Evolutionary conservation across 1,140 invertebrate genomes (phyloP), one percentile per base, ranked within the genome.

Genomic region (Drosophila serrata): DNA sequence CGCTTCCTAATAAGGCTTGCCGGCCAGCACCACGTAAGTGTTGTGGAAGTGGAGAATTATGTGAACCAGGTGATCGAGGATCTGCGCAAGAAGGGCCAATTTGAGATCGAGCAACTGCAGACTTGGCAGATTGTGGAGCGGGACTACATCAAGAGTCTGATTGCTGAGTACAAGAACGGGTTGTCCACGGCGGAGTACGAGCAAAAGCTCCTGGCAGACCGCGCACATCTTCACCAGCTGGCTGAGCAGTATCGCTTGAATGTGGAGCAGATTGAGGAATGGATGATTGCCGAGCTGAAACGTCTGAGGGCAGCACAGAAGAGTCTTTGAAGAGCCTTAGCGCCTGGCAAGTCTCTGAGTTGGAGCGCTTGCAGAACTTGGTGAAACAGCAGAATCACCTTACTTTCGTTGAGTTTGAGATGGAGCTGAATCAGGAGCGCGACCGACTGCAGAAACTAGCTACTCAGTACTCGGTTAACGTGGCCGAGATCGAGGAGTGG

Each of bases 251-350:
- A 92, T 62, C 86, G 87, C 11, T 7, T 92, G 2, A 86, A 75
- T 45, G 87, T 92, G 24, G 90, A 78, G 17, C 82, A 92, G 57
- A 91, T 92, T 40, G 90, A 92, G 67, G 72, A 91, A 22, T 92
- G 91, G 91, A 92, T 92, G 86, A 81, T 91, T 13, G 55, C 82
- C 0, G 91, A 92, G 31, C 49, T 92, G 13, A 75, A 88, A n/a
- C 82, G 91, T 0, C 42, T 92, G 17, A 45, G 82, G 91, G 87
- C 8, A 75, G 73, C 24, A 85, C 90, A 0, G 79, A 81, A 31
- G 70, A 69, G 5, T 80, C 90, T 0, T 56, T 92, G 5, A 79
- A 86, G 37, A 77, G 72, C 19, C 51, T 92, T 0, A 78, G 90
- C 22, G 77, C 55, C 6, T 92, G 91, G 91, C 91, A 92, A 13